A percentile compares a stretch with the other conserved stretches of the same genome.
These are phyloP conservation scores for Omphaloscelis lunosa DNA, from an alignment of 2,888 invertebrate genomes.

Conservation along the genomic window DNA sequence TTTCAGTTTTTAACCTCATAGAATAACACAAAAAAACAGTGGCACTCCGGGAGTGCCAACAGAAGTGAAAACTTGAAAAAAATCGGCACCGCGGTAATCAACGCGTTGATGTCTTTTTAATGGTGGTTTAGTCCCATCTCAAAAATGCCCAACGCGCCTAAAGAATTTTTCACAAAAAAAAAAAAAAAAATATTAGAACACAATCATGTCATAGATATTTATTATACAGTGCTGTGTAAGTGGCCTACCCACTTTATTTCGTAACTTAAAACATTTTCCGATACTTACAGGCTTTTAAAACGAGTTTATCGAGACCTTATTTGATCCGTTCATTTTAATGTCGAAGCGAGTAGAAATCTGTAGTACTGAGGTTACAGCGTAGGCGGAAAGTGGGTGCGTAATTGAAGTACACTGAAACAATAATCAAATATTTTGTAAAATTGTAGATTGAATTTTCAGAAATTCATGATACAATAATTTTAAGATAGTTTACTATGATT, in stretches of 20 bases:
- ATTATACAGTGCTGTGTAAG: not conserved
- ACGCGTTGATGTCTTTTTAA: too few relatives aligned
- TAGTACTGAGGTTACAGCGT: not conserved
- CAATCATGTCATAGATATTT: not conserved
- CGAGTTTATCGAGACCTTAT: conserved; percentile 40
- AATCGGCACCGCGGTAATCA: too few relatives aligned
- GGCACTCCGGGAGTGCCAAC: too few relatives aligned
- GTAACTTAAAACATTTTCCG: conserved; percentile 30
- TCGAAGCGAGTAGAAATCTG: not conserved
- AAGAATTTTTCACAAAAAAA: too few relatives aligned
- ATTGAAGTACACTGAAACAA: conserved; percentile 17
- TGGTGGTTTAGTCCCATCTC: too few relatives aligned
- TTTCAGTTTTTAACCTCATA: too few relatives aligned
- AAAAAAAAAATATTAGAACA: too few relatives aligned
- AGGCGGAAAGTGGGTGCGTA: conserved; percentile 3
- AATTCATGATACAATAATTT: not conserved
- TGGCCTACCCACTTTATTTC: too few relatives aligned
- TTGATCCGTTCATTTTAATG: conserved; percentile 57
- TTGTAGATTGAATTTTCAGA: not conserved
- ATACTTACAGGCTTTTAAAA: conserved; percentile 31
- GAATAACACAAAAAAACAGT: too few relatives aligned
- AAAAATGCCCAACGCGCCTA: too few relatives aligned
- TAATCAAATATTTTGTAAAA: not conserved
- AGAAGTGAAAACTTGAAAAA: too few relatives aligned
- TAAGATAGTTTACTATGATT: not conserved